Evolutionary conservation across 2,888 invertebrate genomes (phyloP).

Genomic region (Plebejus argus): DNA sequence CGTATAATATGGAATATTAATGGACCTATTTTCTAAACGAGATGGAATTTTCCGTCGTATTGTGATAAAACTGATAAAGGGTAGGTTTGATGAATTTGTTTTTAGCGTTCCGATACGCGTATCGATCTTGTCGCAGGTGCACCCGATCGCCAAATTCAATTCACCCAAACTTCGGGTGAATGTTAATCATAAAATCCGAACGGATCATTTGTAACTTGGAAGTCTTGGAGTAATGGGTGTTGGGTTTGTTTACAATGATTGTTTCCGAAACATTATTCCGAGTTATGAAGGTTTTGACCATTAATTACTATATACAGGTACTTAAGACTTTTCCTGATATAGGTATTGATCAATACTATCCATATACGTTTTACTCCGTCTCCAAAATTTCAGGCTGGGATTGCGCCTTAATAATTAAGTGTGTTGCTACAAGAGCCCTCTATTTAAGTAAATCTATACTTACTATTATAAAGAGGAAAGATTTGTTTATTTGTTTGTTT

Average conservation of each 20-base stretch:
- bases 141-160: conserved; percentile 23
- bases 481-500: no score
- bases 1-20: background rate
- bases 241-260: background rate
- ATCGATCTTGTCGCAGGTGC: conserved; percentile 26
- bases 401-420: no score
- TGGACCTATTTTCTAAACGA: background rate
- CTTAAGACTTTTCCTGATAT: no score
- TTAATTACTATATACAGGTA: no score
- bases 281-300: no score
- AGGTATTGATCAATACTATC: no score
- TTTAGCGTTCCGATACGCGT: conserved; percentile 14
- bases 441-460: no score
- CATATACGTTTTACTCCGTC: no score
- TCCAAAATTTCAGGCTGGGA: no score
- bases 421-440: no score
- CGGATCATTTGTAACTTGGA: conserved; percentile 6
- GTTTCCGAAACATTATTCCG: background rate
- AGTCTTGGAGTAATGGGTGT: background rate
- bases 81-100: conserved; percentile 22
- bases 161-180: conserved; percentile 6
- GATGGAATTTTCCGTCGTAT: background rate
- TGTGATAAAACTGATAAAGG: conserved; percentile 10
- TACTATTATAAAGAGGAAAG: no score
- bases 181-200: conserved; percentile 26